These are phyloP conservation scores for Macquaria ambigua DNA, from an alignment of 2,113 vertebrate genomes.

Conservation along the genomic window DNA sequence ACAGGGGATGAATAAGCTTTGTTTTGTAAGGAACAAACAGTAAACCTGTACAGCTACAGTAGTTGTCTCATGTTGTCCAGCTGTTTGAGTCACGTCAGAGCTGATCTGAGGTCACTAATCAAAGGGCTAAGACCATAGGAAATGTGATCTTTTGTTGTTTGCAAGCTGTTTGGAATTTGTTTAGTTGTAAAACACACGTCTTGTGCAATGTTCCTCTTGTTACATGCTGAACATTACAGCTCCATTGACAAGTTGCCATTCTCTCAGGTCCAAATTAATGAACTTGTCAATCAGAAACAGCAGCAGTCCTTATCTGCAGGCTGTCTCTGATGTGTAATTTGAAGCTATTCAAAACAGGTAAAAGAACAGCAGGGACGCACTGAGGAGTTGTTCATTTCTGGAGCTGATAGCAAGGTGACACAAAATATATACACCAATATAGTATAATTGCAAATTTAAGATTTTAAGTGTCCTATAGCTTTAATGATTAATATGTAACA, in stretches of 20 bases:
- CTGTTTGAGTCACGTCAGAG: constrained; percentile 10
- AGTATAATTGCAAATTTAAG: neutral
- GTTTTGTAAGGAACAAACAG: constrained; percentile 8
- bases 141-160: constrained; percentile 4
- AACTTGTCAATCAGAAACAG: constrained; percentile 28
- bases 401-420: neutral
- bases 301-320: constrained; percentile 2
- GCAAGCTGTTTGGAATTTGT: neutral
- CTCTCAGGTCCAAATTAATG: constrained; percentile 22
- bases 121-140: neutral
- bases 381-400: neutral
- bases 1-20: constrained; percentile 23
- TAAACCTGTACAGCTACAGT: neutral
- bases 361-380: neutral
- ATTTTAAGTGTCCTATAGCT: neutral
- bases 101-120: constrained; percentile 1
- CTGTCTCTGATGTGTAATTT: neutral
- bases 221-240: constrained; percentile 8
- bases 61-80: neutral
- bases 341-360: neutral
- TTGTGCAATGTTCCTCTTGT: neutral
- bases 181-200: neutral
- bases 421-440: no score
- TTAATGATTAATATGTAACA: constrained; percentile 44
- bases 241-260: neutral